These are phyloP conservation scores for Elachura formosa DNA, from an alignment of 2,113 vertebrate species.

Conservation along the genomic window DNA sequence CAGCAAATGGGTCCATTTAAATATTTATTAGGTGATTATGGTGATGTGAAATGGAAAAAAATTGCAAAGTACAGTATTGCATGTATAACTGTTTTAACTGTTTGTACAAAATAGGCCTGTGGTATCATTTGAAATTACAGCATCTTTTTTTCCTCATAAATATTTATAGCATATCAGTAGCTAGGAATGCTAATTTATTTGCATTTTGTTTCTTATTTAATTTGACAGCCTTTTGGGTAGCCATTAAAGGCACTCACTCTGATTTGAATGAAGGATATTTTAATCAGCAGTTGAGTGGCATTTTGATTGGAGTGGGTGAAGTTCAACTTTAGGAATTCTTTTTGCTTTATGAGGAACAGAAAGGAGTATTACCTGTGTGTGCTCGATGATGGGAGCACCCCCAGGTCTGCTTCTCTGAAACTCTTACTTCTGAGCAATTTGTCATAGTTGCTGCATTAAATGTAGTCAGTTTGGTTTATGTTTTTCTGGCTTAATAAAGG, in stretches of 20 bases:
- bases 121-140: conserved; percentile 70
- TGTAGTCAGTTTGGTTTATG: background rate
- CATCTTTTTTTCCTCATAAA: conserved; percentile 76
- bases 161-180: conserved; percentile 71
- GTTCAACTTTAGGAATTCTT: conserved; percentile 35
- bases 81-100: conserved; percentile 70
- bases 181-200: conserved; percentile 74
- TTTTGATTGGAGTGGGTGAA: conserved; percentile 49
- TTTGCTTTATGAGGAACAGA: conserved; percentile 33
- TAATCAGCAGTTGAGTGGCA: conserved; percentile 38
- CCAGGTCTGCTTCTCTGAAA: background rate
- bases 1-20: conserved; percentile 82
- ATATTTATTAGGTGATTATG: conserved; percentile 86
- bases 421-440: background rate
- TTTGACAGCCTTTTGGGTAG: conserved; percentile 57
- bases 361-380: background rate
- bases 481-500: background rate
- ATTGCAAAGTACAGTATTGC: conserved; percentile 69
- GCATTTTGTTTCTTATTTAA: conserved; percentile 71
- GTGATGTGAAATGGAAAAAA: conserved; percentile 79
- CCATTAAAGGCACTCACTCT: conserved; percentile 49
- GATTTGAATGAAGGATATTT: conserved; percentile 59
- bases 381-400: background rate
- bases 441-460: background rate
- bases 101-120: conserved; percentile 62